A percentile compares a stretch with the other conserved stretches of the same genome.
Evolutionary conservation across 2,797 vertebrate genomes (phyloP).

Genomic region (Huso huso): DNA sequence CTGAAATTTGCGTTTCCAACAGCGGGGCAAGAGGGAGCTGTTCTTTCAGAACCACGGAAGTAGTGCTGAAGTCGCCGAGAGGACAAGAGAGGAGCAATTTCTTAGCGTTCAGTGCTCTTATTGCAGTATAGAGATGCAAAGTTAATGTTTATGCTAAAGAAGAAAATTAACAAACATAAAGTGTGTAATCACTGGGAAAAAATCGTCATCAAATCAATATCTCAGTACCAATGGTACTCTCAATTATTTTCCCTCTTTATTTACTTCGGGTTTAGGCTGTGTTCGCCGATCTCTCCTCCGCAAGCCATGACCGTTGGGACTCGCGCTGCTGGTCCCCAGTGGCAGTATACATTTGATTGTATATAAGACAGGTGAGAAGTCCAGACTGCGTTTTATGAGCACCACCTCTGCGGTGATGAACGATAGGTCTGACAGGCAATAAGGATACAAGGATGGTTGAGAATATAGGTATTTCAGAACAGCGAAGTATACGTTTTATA

Average conservation of each 20-base stretch:
- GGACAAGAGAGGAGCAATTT: neutral
- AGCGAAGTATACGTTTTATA: neutral
- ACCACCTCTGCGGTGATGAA: slow-evolving; percentile 15
- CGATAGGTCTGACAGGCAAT: slow-evolving; percentile 7
- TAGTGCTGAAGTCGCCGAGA: neutral
- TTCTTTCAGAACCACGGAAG: slow-evolving; percentile 29
- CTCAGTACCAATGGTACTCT: no score
- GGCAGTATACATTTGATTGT: slow-evolving; percentile 8
- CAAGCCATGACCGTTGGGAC: neutral
- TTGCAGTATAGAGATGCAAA: no score
- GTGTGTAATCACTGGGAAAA: no score
- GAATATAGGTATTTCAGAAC: slow-evolving; percentile 3
- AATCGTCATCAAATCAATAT: no score
- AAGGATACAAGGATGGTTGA: neutral
- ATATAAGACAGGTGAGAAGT: slow-evolving; percentile 9
- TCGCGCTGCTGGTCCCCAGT: slow-evolving; percentile 6
- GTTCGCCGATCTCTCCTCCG: slow-evolving; percentile 2
- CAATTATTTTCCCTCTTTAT: neutral
- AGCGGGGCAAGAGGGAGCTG: slow-evolving; percentile 16
- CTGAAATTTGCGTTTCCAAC: neutral
- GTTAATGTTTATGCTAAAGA: no score
- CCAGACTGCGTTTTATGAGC: slow-evolving; percentile 9
- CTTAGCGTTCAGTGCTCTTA: no score
- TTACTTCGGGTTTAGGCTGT: slow-evolving; percentile 1
- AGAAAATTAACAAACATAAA: no score